Base-by-base conservation (phyloP, 2,113 vertebrate genomes). In the Alces alces region DNA sequence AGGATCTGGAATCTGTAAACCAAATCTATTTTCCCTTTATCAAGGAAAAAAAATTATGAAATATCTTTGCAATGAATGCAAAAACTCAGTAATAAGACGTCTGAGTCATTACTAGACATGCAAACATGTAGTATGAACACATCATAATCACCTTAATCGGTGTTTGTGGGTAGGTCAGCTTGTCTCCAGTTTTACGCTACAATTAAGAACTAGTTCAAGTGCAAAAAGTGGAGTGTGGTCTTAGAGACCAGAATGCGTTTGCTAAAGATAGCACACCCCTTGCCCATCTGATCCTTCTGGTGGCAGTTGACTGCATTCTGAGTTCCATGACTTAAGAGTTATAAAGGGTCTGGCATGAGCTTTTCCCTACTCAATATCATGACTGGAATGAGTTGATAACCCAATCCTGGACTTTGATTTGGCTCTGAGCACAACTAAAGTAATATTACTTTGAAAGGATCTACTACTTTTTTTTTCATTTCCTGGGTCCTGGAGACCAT, bases 201-300 rank as follows among this genome's bases (percentile, higher is more conserved):
- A 78, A 50, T 91, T 45, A 93, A 93, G 89, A 95, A 97, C 88
- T 91, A 60, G 82, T 86, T 86, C 95, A 96, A 97, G 93, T 91
- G 55, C 58, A 82, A 91, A 39, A 93, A 85, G 54, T 66, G 55
- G 93, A 94, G 94, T 91, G 55, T 89, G 57, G 86, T 94, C 83
- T 57, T 89, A 86, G 95, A 97, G 89, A 98, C 93, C 95, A 97
- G 93, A 83, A 97, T 95, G 95, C 91, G 89, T 55, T 58, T 98
- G 97, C 97, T 98, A 98, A 98, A 98, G 73, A 98, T 97, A 98
- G 94, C 66, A 96, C 66, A 79, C 25, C 50, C 52, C 86, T 95
- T 27, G 21, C 96, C 94, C 83, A 96, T 91, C 89, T 97, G 94
- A 97, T 95, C 91, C 95, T 91, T 57, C 66, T 58, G 66, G 85